Base-by-base conservation (phyloP, 2,888 invertebrate genomes). In the Parnassius apollo region DNA sequence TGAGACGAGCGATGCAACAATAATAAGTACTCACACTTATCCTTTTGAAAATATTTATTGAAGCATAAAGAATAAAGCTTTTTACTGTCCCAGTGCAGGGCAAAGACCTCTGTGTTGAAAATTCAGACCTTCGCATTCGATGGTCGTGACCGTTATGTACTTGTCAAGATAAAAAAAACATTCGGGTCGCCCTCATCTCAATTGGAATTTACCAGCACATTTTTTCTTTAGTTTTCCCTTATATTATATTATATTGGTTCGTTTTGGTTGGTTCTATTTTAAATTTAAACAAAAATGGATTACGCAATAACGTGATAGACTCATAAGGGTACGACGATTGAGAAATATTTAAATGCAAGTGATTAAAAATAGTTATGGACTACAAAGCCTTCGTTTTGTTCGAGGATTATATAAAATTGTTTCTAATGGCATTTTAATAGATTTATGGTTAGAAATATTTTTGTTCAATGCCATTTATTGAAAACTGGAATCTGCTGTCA, bases 21-120 rank as follows among this genome's bases (percentile, higher is more conserved):
- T 61, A 65, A 61, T 61, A 57, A 65, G 54, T 59, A 65, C 60
- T 56, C 48, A 44, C 52, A 57, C 60, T 60, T 61, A 64, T 60
- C 64, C 64, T 57, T 60, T 64, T 64, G 57, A 64, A 61, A 57
- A 61, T 64, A 64, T 64, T 64, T 64, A 64, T 64, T 60, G 53
- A 64, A 61, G 60, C 44, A 60, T 64, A 64, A 64, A 61, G 64
- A 60, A 61, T 64, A 60, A 59, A 45, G 53, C 56, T 49, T 64
- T 64, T 69, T 66, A 65, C 64, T 61, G 69, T 71, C 68, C 71
- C 71, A 70, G 68, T 71, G 68, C 64, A 67, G 69, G 71, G 70
- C 72, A 72, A 72, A 64, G 71, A 72, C 72, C 73, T 64, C 64
- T 57, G 35, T 45, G 64, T 64, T 64, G 64, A 57, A 64, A 64